These are phyloP conservation scores for Polymixis lichenea DNA, from an alignment of 2,888 invertebrate species.

Conservation along the genomic window DNA sequence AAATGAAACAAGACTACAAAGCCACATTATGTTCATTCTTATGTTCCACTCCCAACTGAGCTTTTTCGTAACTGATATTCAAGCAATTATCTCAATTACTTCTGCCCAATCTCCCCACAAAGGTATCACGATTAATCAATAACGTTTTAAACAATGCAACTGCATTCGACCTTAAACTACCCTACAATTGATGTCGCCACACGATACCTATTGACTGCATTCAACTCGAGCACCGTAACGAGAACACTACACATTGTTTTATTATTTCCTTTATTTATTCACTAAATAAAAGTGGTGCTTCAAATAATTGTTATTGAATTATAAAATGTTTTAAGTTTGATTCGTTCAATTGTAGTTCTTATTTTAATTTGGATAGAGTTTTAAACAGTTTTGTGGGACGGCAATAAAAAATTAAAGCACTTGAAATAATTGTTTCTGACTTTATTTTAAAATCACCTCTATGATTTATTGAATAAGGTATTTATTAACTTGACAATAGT, in stretches of 20 bases:
- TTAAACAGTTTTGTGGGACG: neutral
- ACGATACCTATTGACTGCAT: conserved; percentile 70
- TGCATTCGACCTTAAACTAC: conserved; percentile 50
- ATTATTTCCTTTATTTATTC: conserved; percentile 62
- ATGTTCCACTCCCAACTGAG: conserved; percentile 24
- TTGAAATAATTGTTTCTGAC: conserved; percentile 8
- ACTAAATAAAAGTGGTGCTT: conserved; percentile 56
- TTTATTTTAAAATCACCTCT: conserved; percentile 12
- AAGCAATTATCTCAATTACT: conserved; percentile 66
- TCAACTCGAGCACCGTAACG: conserved; percentile 53
- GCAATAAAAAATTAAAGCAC: conserved; percentile 25
- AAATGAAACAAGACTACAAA: conserved; percentile 1
- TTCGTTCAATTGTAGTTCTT: conserved; percentile 27
- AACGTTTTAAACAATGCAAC: conserved; percentile 53
- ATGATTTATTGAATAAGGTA: conserved; percentile 9
- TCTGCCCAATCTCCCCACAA: conserved; percentile 59
- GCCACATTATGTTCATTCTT: conserved; percentile 19
- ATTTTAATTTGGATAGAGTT: neutral
- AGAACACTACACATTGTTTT: conserved; percentile 65
- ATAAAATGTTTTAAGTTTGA: conserved; percentile 7
- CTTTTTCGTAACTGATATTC: conserved; percentile 60
- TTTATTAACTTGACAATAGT: conserved; percentile 15
- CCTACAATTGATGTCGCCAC: conserved; percentile 66
- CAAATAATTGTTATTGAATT: conserved; percentile 64
- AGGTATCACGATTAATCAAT: conserved; percentile 64